Evolutionary conservation across 2,888 invertebrate genomes (phyloP), one percentile per base, ranked within the genome.

Genomic region (Leucophora obtusa): DNA sequence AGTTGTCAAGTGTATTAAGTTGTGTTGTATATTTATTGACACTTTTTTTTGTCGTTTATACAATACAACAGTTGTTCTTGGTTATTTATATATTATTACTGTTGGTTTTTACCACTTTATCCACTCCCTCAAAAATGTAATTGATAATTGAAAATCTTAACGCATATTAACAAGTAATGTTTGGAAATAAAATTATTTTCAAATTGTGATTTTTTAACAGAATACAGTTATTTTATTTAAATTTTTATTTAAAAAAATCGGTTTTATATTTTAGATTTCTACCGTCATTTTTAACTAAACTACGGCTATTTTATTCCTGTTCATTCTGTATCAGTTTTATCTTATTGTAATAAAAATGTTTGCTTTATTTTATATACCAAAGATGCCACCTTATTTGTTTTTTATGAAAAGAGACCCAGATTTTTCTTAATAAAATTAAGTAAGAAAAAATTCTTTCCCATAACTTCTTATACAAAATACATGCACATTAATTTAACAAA

Each of bases 1-100:
- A 69, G 63, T 54, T 76, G 72, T 76, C 65, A 73, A 73, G 76
- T 73, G 56, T 72, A 75, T 76, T 75, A 71, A 58, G 58, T 58
- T 70, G 62, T 63, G 51, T 69, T 47, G 59, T 70, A 53, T 69
- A 74, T 73, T 79, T 74, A 74, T 74, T 79, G 74, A 72, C 74
- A 70, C 74, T 70, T 43, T 56, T 35, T 56, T 35, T 62, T 53
- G 17, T 54, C 24, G n/a, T n/a, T 47, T 47, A 47, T 47, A 47
- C 38, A 38, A 11, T 38, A 38, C 43, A 51, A 51, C 56, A 58
- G 47, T 63, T 62, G 56, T 63, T 63, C 50, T 63, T n/a, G 10
- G 33, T 14, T 56, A 17, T 18, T 38, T 38, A 11, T 38, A 11
- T 6, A 38, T 38, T 38, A 11, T 38, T 47, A 47, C n/a, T 47